Percentiles rank a stretch among this genome's conserved stretches.
Evolutionary conservation across 2,113 vertebrate species (phyloP).

Genomic region (Chamaetylas fuelleborni): DNA sequence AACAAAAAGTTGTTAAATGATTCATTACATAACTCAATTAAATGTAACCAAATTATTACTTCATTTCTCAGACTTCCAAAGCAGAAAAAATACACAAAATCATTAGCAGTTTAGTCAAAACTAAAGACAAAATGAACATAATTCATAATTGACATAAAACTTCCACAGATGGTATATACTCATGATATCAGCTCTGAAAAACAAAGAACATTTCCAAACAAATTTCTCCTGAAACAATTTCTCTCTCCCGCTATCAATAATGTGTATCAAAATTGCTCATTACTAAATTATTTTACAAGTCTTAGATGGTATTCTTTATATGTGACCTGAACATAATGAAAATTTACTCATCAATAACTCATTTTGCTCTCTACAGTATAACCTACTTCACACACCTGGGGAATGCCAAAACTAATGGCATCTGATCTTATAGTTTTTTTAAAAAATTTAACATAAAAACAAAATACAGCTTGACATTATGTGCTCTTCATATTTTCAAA

Average conservation of each 20-base stretch:
- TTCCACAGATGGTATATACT: not conserved
- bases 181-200: not conserved
- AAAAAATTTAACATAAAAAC: not conserved
- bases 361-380: not conserved
- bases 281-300: not conserved
- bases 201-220: not conserved
- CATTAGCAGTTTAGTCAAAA: not conserved
- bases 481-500: not conserved
- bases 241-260: not conserved
- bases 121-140: not conserved
- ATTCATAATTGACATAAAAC: not conserved
- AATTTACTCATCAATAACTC: not conserved
- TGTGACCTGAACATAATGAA: not conserved
- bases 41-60: not conserved
- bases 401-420: not conserved
- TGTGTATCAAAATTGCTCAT: not conserved
- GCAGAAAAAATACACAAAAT: not conserved
- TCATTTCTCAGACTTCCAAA: not conserved
- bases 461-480: not conserved
- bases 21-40: not conserved
- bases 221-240: not conserved
- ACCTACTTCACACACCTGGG: rapidly evolving
- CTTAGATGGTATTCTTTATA: not conserved
- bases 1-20: not conserved
- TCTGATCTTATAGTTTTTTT: not conserved